phyloP scores from a whole-genome alignment of 2,113 vertebrate genomes.

The Salvelinus namaycush region DNA sequence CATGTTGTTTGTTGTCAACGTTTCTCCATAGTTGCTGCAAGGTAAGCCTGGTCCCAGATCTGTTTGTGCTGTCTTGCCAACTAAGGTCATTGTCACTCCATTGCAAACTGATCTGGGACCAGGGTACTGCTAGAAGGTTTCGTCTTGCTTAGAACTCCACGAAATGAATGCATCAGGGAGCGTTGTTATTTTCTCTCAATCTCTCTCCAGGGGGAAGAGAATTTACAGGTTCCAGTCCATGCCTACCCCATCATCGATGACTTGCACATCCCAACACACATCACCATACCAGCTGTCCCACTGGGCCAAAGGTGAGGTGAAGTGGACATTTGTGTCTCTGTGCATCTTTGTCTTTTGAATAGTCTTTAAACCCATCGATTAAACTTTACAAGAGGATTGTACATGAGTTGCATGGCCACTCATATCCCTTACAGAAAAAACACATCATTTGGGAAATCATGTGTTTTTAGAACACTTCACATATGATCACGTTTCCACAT shows the following conservation, averaged over 20 bases:
- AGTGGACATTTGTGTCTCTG: not conserved
- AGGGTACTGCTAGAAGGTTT: no score
- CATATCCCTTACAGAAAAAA: not conserved
- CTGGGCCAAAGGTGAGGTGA: slow-evolving; percentile 84
- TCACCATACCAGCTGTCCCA: slow-evolving; percentile 80
- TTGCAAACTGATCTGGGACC: no score
- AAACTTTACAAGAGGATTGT: no score
- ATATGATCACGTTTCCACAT: no score
- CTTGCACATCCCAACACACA: slow-evolving; percentile 83
- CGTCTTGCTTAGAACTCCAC: not conserved
- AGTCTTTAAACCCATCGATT: no score
- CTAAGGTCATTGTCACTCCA: no score
- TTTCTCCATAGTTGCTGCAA: not conserved
- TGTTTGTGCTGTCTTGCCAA: no score
- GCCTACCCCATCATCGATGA: slow-evolving; percentile 86
- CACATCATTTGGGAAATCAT: no score
- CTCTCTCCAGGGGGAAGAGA: slow-evolving; percentile 82
- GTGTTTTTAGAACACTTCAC: no score
- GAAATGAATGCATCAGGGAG: not conserved
- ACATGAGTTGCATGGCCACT: not conserved
- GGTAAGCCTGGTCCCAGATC: not conserved
- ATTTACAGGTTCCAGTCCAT: slow-evolving; percentile 86
- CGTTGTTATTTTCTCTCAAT: slow-evolving; percentile 7
- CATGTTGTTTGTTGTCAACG: not conserved
- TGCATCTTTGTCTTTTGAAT: no score